These are phyloP conservation scores for Meganola albula DNA, from an alignment of 2,888 invertebrate species.

Conservation along the genomic window DNA sequence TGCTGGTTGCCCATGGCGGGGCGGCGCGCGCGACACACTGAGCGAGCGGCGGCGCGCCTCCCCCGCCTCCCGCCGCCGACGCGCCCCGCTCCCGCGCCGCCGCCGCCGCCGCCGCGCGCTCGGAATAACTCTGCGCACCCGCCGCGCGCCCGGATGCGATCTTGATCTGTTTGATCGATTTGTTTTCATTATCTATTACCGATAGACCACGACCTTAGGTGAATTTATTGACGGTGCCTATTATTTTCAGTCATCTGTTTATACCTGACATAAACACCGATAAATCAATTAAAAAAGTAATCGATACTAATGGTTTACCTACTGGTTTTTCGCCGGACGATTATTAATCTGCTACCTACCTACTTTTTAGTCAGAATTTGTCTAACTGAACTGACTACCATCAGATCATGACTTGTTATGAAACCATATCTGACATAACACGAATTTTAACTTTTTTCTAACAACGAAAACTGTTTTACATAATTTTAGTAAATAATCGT, in stretches of 20 bases:
- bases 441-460: no score
- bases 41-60: slow-evolving; percentile 49
- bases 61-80: slow-evolving; percentile 66
- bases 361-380: no score
- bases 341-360: no score
- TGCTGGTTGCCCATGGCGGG: slow-evolving; percentile 76
- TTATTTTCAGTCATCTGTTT: slow-evolving; percentile 24
- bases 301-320: no score
- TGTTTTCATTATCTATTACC: slow-evolving; percentile 44
- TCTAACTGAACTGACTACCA: no score
- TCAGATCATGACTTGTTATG: no score
- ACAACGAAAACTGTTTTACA: no score
- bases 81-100: slow-evolving; percentile 53
- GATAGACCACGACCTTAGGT: slow-evolving; percentile 46
- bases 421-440: no score
- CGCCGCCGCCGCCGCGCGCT: slow-evolving; percentile 41
- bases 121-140: slow-evolving; percentile 62
- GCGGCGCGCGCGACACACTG: slow-evolving; percentile 72
- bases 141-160: slow-evolving; percentile 52
- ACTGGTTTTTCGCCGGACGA: no score
- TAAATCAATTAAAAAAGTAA: slow-evolving; percentile 1
- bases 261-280: slow-evolving; percentile 17
- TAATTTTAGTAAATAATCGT: no score
- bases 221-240: slow-evolving; percentile 23
- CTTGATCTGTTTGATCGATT: slow-evolving; percentile 61